Evolutionary conservation across 2,113 vertebrate species (phyloP), one percentile per base, ranked within the genome.

Genomic region (Colistium nudipinnis): DNA sequence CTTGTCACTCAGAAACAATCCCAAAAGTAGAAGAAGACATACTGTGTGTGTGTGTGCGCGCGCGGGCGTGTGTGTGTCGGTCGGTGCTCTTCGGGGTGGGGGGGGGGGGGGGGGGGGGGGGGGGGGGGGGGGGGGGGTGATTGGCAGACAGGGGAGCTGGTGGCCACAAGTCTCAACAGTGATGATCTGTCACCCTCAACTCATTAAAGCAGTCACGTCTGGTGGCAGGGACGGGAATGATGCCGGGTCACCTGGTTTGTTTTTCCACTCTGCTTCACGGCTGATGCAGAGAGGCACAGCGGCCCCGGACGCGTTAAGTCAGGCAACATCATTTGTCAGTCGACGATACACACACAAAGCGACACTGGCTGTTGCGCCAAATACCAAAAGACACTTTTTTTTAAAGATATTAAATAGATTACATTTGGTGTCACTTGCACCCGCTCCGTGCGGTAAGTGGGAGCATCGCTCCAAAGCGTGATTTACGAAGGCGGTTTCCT

Each of bases 161-260:
- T 88, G 80, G 55, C 80, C 72, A 59, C 51, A 24, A 38, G 35
- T 78, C 64, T 51, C 59, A 70, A 62, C 69, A 35, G 41, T 70
- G 84, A 82, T 65, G 70, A 81, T 84, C 63, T 69, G 79, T 86
- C 84, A 80, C 57, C 76, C 48, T 28, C 56, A 74, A 45, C 49
- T 77, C 45, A 85, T 83, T 81, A 78, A 70, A 62, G 33, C 60
- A 69, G 64, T 78, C 53, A 56, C 39, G 62, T 53, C 36, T 54
- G 49, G 66, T 70, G 39, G 66, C 45, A 51, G 47, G 14, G 55
- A 60, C 24, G 56, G 14, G 22, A 38, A 35, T 24, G 55, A 56
- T 52, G 62, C 38, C 27, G 45, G 69, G 62, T 67, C 60, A 72
- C 39, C 52, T 65, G 52, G 12, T 57, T 66, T 80, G 31, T 57